Conservation (phyloP, 1,140 invertebrate species). For the Spodoptera frugiperda region DNA sequence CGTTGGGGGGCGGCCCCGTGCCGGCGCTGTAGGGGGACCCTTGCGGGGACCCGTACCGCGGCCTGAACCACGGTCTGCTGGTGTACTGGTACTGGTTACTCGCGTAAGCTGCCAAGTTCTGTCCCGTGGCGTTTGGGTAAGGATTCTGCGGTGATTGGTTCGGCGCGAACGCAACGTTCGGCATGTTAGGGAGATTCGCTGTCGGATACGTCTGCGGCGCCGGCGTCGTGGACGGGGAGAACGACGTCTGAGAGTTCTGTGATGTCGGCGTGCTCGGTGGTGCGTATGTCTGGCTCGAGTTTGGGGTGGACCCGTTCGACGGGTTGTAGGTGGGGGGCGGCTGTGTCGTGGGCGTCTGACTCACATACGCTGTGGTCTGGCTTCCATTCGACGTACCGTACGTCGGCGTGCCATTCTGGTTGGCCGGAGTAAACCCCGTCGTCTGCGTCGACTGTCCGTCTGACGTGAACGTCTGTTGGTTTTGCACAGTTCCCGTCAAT, state of each 20-base stretch:
- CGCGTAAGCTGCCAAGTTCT: conserved; percentile 81
- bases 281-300: conserved; percentile 64
- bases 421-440: conserved; percentile 58
- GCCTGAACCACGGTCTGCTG: conserved; percentile 77
- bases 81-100: conserved; percentile 79
- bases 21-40: conserved; percentile 73
- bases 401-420: conserved; percentile 63
- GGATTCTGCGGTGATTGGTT: conserved; percentile 69
- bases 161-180: conserved; percentile 68
- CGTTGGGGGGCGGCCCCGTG: conserved; percentile 62
- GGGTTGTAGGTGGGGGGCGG: conserved; percentile 66
- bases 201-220: conserved; percentile 71
- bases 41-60: conserved; percentile 75
- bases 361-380: conserved; percentile 61
- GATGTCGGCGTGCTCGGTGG: conserved; percentile 56
- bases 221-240: conserved; percentile 76
- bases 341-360: conserved; percentile 64
- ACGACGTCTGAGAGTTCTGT: conserved; percentile 71
- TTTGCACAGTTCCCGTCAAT: conserved; percentile 62
- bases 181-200: conserved; percentile 66
- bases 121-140: conserved; percentile 80
- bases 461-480: conserved; percentile 69
- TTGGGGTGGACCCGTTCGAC: conserved; percentile 66
- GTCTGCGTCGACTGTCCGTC: conserved; percentile 64
- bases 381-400: conserved; percentile 68